These are phyloP conservation scores for Synergus itoensis DNA, from an alignment of 2,888 invertebrate genomes.

Conservation along the genomic window DNA sequence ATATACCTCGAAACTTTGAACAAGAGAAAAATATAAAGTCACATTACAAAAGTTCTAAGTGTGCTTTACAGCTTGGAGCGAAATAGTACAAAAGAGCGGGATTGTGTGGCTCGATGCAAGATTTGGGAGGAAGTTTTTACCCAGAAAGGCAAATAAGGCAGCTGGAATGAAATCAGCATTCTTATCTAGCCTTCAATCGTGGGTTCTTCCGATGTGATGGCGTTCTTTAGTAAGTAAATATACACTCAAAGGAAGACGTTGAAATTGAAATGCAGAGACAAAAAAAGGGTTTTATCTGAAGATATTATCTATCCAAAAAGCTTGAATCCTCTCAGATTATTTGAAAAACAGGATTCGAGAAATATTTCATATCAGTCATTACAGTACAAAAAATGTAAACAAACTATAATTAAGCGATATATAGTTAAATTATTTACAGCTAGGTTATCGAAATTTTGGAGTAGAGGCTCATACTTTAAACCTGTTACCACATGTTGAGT, in stretches of 20 bases:
- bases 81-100: background rate
- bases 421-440: background rate
- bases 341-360: background rate
- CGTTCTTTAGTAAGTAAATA: conserved; percentile 34
- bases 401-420: background rate
- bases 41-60: background rate
- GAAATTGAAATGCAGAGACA: conserved; percentile 23
- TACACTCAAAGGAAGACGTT: conserved; percentile 26
- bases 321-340: background rate
- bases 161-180: conserved; percentile 14
- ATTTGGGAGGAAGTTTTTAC: conserved; percentile 5
- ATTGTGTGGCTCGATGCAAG: background rate
- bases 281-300: conserved; percentile 10
- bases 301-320: conserved; percentile 13
- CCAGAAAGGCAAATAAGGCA: conserved; percentile 8
- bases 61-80: too few species aligned
- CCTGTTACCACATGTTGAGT: background rate
- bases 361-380: background rate
- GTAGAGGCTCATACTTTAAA: background rate
- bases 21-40: background rate
- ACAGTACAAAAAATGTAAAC: too few species aligned
- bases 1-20: too few species aligned
- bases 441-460: background rate
- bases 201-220: conserved; percentile 9
- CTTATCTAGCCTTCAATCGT: conserved; percentile 3